Evolutionary conservation across 35 echinoderm and acorn worm genomes (phyloP).

Genomic region (Lytechinus pictus): DNA sequence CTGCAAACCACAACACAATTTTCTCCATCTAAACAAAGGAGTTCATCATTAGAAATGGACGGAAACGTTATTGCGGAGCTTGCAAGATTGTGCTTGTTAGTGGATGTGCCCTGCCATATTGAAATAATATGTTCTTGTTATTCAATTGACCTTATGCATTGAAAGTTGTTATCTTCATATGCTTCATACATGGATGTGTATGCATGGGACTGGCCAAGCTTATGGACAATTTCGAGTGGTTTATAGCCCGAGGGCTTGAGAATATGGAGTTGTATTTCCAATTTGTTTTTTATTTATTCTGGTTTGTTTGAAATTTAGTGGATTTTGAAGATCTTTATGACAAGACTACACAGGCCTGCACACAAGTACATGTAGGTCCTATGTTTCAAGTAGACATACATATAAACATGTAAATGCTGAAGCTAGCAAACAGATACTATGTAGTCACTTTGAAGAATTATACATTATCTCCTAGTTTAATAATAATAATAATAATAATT

Average conservation of each 20-base stretch:
- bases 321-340: no score
- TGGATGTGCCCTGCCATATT: background rate
- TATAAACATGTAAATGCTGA: no score
- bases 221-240: background rate
- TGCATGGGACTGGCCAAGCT: background rate
- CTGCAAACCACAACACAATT: background rate
- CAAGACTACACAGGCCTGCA: background rate
- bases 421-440: no score
- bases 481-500: no score
- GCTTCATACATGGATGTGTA: background rate
- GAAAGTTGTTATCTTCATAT: background rate
- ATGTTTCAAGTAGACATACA: background rate
- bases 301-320: background rate
- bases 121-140: constrained; percentile 14
- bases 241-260: background rate
- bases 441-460: no score
- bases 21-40: background rate
- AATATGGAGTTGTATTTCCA: background rate
- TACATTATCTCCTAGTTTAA: no score
- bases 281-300: background rate
- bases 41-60: background rate
- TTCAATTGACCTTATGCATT: background rate
- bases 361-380: background rate
- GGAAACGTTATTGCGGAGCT: background rate
- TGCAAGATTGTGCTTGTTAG: background rate